A percentile compares a stretch with the other conserved stretches of the same genome.
These are phyloP conservation scores for Parauchenoglanis ngamensis DNA, from an alignment of 2,797 vertebrate species.

Conservation along the genomic window DNA sequence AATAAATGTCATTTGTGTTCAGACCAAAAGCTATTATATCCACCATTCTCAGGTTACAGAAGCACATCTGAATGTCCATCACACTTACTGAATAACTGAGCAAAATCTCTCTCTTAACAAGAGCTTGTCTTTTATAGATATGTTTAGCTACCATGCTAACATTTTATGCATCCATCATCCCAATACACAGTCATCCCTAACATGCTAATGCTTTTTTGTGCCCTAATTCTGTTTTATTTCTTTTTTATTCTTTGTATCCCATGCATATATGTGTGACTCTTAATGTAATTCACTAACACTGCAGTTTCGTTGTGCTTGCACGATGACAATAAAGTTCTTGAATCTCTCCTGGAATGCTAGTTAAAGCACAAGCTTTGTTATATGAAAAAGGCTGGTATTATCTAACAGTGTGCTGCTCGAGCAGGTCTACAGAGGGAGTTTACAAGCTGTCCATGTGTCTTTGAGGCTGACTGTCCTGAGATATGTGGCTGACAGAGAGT, in stretches of 20 bases:
- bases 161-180: no score
- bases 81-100: background rate
- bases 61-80: background rate
- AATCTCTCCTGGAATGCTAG: no score
- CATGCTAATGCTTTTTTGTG: no score
- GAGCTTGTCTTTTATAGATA: background rate
- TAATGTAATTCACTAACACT: no score
- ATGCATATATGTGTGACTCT: no score
- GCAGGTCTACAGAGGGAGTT: conserved; percentile 8
- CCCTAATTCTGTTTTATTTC: no score
- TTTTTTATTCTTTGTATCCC: no score
- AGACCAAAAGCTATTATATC: background rate
- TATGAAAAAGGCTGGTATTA: background rate
- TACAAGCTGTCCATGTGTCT: background rate
- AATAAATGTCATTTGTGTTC: background rate
- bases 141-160: no score
- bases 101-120: background rate
- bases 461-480: background rate
- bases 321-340: no score
- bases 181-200: no score
- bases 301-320: no score
- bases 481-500: background rate
- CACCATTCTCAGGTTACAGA: background rate
- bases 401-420: background rate
- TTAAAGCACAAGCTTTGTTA: background rate